Base-by-base conservation (phyloP, 2,113 vertebrate genomes). In the Orycteropus afer region DNA sequence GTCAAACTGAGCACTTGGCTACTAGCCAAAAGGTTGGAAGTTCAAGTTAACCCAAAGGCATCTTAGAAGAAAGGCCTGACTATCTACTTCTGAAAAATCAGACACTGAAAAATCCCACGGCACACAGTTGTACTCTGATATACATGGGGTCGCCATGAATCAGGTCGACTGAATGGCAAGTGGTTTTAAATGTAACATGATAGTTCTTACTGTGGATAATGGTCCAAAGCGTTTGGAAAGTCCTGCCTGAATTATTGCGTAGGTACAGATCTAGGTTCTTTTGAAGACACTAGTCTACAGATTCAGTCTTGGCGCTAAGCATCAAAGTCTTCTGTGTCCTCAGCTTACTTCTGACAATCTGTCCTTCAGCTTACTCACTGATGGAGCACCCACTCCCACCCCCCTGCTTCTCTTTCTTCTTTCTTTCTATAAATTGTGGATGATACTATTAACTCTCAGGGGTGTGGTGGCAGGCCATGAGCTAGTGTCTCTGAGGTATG, bases 401-500 rank as follows among this genome's bases (percentile, higher is more conserved):
- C n/a, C n/a, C n/a, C n/a, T n/a, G n/a, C n/a, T 74, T 22, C 32
- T 51, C 45, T 82, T 42, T 37, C 51, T 90, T 45, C 37, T 12
- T 59, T 59, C 34, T 94, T 74, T 89, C 59, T 87, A 2, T 77
- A n/a, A 63, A 59, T 25, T 49, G 27, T 51, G 65, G 79, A 57
- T 22, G 34, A 76, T 57, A 34, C 82, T 80, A 55, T 71, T 87
- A 77, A 76, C 77, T 92, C 71, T 86, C 65, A 80, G 65, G 69
- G 88, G 87, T 86, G 87, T 93, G 92, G 79, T 51, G 47, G 34
- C 42, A 61, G 74, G 55, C 74, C 37, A 17, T 74, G 95, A 84
- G 74, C 92, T 88, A 87, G 59, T 85, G 76, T 91, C 81, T 80
- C 45, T 85, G 88, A 93, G 63, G 61, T 80, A 34, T 61, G 61